Evolutionary conservation across 2,797 vertebrate species (phyloP).

Genomic region (Coreius guichenoti): DNA sequence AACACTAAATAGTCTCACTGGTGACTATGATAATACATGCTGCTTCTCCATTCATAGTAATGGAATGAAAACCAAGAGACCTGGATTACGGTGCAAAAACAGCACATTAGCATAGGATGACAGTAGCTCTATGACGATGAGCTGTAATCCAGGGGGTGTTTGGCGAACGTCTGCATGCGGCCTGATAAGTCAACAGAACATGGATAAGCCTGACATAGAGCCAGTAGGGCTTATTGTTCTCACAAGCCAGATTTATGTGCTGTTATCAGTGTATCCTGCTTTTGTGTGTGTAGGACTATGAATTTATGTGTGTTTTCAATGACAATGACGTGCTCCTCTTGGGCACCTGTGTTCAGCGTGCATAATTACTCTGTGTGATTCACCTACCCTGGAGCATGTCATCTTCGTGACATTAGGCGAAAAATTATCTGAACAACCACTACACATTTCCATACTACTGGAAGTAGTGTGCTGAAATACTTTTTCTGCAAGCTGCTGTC

Average conservation of each 20-base stretch:
- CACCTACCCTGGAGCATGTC: constrained; percentile 1
- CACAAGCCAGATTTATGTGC: constrained; percentile 60
- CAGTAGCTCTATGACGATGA: constrained; percentile 3
- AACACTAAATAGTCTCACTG: constrained; percentile 65
- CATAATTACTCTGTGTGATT: constrained; percentile 10
- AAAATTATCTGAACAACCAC: background rate
- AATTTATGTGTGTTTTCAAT: constrained; percentile 47
- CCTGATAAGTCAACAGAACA: constrained; percentile 48
- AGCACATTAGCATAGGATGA: constrained; percentile 41
- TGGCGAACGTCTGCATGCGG: constrained; percentile 12
- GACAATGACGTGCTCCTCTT: background rate
- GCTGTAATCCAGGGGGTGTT: constrained; percentile 29
- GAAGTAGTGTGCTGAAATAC: background rate
- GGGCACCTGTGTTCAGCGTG: constrained; percentile 5
- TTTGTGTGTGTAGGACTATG: constrained; percentile 53
- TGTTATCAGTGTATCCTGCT: constrained; percentile 1
- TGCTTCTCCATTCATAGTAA: constrained; percentile 44
- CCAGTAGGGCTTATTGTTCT: constrained; percentile 59
- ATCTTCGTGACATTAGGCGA: background rate
- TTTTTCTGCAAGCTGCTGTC: background rate
- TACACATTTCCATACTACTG: background rate
- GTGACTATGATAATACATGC: constrained; percentile 63
- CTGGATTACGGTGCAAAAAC: constrained; percentile 48
- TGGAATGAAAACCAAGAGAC: constrained; percentile 49
- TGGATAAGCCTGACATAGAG: constrained; percentile 44